These are phyloP conservation scores for Balanococcus diminutus DNA, from an alignment of 2,888 invertebrate genomes.

Conservation along the genomic window DNA sequence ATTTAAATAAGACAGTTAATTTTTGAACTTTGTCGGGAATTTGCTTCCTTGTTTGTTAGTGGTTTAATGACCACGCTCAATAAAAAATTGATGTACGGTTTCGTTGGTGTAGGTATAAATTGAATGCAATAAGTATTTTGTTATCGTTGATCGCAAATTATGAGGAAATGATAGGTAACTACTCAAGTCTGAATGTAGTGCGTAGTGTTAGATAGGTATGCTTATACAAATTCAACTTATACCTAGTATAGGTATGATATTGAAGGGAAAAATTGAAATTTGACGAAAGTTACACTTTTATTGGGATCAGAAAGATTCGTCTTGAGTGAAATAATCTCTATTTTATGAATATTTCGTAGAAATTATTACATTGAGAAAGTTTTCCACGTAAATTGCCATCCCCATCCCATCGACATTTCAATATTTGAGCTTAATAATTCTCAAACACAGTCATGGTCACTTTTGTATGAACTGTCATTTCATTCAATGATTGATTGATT, in stretches of 20 bases:
- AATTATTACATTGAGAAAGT: too few relatives aligned
- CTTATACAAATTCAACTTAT: too few relatives aligned
- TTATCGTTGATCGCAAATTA: not conserved
- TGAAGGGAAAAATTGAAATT: too few relatives aligned
- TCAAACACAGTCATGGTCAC: not conserved
- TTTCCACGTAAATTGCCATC: not conserved
- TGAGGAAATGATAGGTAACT: not conserved
- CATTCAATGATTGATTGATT: not conserved
- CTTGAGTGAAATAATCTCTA: too few relatives aligned
- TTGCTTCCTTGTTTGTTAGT: not conserved
- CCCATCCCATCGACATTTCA: not conserved
- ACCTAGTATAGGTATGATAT: too few relatives aligned
- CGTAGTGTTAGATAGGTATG: too few relatives aligned
- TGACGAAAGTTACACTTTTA: too few relatives aligned
- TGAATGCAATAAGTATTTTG: not conserved
- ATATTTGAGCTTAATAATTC: not conserved
- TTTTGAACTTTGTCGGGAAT: not conserved
- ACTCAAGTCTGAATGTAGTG: too few relatives aligned
- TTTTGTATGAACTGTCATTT: not conserved
- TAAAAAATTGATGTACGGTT: not conserved
- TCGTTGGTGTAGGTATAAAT: not conserved
- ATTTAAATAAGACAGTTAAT: not conserved
- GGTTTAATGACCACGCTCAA: not conserved
- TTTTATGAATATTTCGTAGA: too few relatives aligned
- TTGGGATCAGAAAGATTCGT: too few relatives aligned